Evolutionary conservation across 2,888 invertebrate species (phyloP), one percentile per base, ranked within the genome.

Genomic region (Hemaris fuciformis): DNA sequence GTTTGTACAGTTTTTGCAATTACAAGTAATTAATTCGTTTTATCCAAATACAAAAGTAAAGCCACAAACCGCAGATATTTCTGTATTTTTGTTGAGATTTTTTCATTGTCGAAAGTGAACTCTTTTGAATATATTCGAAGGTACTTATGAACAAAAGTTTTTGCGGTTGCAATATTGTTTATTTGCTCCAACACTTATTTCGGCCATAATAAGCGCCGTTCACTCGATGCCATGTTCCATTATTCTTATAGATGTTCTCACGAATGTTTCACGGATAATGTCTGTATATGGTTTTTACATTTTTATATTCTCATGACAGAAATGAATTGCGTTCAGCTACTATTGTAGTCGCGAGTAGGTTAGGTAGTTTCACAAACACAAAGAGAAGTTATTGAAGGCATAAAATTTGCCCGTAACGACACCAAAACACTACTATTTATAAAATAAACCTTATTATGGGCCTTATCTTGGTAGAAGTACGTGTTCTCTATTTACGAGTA

Each of bases 401-500:
- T 82, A 80, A 79, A 77, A 76, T 79, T 74, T 67, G 64, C 71
- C 64, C 62, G 65, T 69, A 75, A 69, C 76, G 77, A 79, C 81
- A 78, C 71, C 74, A 73, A 77, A 77, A 74, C 72, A 68, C 73
- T 66, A 75, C 80, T 80, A 81, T 81, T 82, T 81, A 80, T 82
- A 85, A 79, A 84, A 84, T 84, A 87, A 86, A 84, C 83, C 83
- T 83, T 87, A 84, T 87, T 84, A 84, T 80, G 84, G 81, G 77
- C 79, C 79, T 83, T 89, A 89, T 88, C 87, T 81, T 77, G 69
- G 75, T 75, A 72, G 73, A 71, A 74, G 76, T 80, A 84, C 83
- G 77, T 84, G 84, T 82, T 80, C 70, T 68, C 76, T 85, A 88
- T 88, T 88, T 85, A 87, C 81, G 81, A 79, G 75, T 83, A 80